These are phyloP conservation scores for Ceratoteleas bidentatus DNA, from an alignment of 1,140 invertebrate species.

Conservation along the genomic window DNA sequence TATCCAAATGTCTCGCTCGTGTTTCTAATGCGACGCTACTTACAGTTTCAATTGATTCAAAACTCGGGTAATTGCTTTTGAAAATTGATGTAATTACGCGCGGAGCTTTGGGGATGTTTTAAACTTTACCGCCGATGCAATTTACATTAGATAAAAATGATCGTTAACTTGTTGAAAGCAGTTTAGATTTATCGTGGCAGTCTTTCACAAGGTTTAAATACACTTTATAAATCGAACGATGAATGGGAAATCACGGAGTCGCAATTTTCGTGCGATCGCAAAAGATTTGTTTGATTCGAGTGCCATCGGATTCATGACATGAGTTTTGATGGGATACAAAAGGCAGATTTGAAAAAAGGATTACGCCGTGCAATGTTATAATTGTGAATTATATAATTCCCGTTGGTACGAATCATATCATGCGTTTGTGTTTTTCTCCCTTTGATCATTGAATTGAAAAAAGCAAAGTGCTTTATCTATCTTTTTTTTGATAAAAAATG, in stretches of 20 bases:
- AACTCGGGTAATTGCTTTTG: conserved; percentile 13
- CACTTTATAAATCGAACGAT: no score
- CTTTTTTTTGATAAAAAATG: no score
- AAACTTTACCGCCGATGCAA: not conserved
- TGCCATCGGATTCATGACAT: conserved; percentile 13
- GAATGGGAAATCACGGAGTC: not conserved
- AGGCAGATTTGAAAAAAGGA: conserved; percentile 31
- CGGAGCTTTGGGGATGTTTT: not conserved
- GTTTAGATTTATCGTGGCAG: not conserved
- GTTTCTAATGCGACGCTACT: conserved; percentile 13
- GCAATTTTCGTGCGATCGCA: not conserved
- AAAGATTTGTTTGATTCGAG: conserved; percentile 10
- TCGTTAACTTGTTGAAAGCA: not conserved
- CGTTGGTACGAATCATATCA: not conserved
- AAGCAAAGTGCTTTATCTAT: conserved; percentile 34
- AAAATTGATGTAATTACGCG: conserved; percentile 6
- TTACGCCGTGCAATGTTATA: conserved; percentile 40
- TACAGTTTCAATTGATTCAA: conserved; percentile 31
- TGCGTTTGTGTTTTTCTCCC: conserved; percentile 35
- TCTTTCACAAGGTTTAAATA: no score
- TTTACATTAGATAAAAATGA: no score
- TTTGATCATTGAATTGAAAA: conserved; percentile 51
- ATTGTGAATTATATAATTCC: conserved; percentile 38
- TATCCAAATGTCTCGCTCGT: conserved; percentile 27
- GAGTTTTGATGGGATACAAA: conserved; percentile 20